Evolutionary conservation across 2,113 vertebrate genomes (phyloP).

Genomic region (Rhineura floridana): DNA sequence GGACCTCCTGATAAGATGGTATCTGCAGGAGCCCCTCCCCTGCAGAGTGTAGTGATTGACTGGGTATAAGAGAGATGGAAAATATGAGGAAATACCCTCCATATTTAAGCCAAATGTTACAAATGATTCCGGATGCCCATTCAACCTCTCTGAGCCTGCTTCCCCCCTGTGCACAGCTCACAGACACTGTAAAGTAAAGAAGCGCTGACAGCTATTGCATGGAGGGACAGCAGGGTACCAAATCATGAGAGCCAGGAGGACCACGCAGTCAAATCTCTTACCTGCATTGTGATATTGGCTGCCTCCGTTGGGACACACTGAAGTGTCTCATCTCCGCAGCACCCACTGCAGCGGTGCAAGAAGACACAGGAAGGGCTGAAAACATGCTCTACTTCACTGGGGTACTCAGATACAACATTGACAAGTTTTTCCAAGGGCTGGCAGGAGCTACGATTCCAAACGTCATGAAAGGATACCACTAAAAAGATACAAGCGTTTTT

Average conservation of each 20-base stretch:
- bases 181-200: not conserved
- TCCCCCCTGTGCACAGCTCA: too few relatives aligned
- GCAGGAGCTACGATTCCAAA: conserved; percentile 94
- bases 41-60: too few relatives aligned
- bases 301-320: conserved; percentile 84
- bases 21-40: too few relatives aligned
- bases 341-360: conserved; percentile 90
- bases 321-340: conserved; percentile 90
- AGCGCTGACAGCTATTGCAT: not conserved
- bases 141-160: not conserved
- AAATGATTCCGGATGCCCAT: not conserved
- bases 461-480: conserved; percentile 91
- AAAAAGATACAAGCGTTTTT: not conserved
- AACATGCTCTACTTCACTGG: conserved; percentile 88
- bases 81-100: not conserved
- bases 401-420: conserved; percentile 87
- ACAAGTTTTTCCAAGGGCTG: conserved; percentile 90
- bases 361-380: conserved; percentile 92
- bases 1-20: too few relatives aligned
- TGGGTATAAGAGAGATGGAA: too few relatives aligned
- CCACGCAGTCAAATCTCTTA: conserved; percentile 40
- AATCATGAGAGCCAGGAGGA: not conserved
- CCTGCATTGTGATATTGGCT: conserved; percentile 90
- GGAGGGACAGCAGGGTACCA: too few relatives aligned
- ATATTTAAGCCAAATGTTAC: not conserved